A percentile compares a stretch with the other conserved stretches of the same genome.
phyloP scores from a whole-genome alignment of 2,113 vertebrate species.

The Varanus salvator region DNA sequence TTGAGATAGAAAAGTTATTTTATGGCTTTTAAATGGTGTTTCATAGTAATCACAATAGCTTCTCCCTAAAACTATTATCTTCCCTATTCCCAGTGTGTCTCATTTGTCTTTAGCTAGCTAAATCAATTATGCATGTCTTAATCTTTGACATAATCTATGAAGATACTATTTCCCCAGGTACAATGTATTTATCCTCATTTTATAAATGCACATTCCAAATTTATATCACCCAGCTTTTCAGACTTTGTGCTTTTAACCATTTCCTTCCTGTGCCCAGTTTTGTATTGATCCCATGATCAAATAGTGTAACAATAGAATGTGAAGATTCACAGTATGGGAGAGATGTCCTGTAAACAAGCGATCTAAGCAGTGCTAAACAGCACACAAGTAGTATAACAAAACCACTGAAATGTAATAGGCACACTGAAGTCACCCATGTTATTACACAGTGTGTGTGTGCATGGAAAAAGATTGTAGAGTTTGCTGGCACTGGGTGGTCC shows the following conservation, averaged over 20 bases:
- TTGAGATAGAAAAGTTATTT: constrained; percentile 36
- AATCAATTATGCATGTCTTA: constrained; percentile 66
- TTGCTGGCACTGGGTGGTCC: no score
- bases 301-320: fast-evolving
- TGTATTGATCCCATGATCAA: background rate
- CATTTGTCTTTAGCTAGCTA: constrained; percentile 66
- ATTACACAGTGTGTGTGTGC: no score
- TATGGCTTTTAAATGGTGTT: constrained; percentile 40
- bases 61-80: constrained; percentile 61
- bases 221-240: constrained; percentile 21
- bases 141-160: constrained; percentile 67
- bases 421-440: no score
- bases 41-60: constrained; percentile 53
- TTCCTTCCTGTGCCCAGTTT: background rate
- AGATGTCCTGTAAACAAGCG: background rate
- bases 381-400: no score
- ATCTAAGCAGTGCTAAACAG: background rate
- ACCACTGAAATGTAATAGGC: no score
- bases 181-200: constrained; percentile 62
- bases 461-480: no score
- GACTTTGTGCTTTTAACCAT: background rate
- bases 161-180: constrained; percentile 50
- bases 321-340: background rate
- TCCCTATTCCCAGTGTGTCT: constrained; percentile 39
- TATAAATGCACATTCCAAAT: constrained; percentile 30